Conservation (phyloP, 2,113 vertebrate species). For the Melanerpes aurifrons region DNA sequence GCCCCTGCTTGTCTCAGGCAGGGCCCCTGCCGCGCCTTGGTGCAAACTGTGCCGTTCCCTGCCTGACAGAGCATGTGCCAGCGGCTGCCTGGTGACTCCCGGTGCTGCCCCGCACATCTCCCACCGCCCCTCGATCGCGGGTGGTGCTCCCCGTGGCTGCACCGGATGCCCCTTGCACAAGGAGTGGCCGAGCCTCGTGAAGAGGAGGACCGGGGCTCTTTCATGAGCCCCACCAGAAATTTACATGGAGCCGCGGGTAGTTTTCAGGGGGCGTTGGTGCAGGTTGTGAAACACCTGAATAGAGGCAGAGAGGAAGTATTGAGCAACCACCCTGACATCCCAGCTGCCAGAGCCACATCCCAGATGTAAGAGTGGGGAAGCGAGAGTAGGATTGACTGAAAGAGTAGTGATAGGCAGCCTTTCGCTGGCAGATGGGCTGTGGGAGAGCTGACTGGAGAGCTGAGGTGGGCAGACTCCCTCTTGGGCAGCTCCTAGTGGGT, state of each 20-base stretch:
- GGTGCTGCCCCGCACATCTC: background rate
- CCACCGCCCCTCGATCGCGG: accelerated
- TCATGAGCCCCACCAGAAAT: background rate
- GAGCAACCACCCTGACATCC: background rate
- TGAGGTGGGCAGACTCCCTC: background rate
- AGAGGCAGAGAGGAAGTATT: background rate
- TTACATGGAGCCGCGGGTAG: background rate
- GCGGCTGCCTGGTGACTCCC: background rate
- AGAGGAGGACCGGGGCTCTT: background rate
- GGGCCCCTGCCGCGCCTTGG: background rate
- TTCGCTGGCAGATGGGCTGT: background rate
- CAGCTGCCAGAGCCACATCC: background rate
- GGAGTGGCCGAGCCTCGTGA: background rate
- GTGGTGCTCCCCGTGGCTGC: accelerated
- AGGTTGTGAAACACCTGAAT: constrained; percentile 2
- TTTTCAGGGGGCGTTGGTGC: background rate
- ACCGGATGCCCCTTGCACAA: background rate
- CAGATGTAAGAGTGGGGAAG: background rate
- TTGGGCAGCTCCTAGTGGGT: background rate
- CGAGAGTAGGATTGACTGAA: background rate
- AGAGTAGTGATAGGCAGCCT: background rate
- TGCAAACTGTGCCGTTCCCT: background rate
- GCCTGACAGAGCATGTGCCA: background rate
- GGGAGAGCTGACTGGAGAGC: background rate
- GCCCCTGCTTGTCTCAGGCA: background rate